Evolutionary conservation across 2,113 vertebrate species (phyloP).

Genomic region (Strix uralensis): DNA sequence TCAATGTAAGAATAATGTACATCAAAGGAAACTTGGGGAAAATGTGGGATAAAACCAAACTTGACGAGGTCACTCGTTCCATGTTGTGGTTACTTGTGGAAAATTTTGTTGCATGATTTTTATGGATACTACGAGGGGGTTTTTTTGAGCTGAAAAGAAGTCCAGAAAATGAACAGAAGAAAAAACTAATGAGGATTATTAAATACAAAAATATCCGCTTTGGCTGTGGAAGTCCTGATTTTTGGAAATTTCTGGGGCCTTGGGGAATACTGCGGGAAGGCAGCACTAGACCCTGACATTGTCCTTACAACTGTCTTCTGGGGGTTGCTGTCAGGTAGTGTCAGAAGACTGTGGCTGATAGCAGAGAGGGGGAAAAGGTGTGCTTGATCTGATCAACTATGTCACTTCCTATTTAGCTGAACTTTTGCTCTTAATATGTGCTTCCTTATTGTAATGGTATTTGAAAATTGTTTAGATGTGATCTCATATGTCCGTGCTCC

Average conservation of each 20-base stretch:
- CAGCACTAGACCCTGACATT: background rate
- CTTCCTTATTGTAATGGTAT: background rate
- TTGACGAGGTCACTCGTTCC: background rate
- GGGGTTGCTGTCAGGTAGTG: background rate
- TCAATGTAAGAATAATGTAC: background rate
- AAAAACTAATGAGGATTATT: background rate
- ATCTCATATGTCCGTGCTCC: background rate
- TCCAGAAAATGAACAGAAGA: background rate
- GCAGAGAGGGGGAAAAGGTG: background rate
- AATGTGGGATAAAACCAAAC: background rate
- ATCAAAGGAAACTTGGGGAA: background rate
- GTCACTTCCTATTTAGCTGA: background rate
- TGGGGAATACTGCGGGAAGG: background rate
- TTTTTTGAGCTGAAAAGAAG: background rate
- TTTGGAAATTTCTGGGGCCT: background rate
- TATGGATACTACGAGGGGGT: background rate
- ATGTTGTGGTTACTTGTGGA: background rate
- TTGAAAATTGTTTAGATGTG: conserved; percentile 31
- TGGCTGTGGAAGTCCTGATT: background rate
- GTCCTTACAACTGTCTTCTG: background rate
- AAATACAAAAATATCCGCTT: background rate
- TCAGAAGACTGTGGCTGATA: background rate
- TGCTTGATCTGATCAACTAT: background rate
- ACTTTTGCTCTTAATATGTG: background rate
- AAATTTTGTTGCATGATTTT: background rate